Evolutionary conservation across 2,888 invertebrate species (phyloP).

Genomic region (Vanessa cardui): DNA sequence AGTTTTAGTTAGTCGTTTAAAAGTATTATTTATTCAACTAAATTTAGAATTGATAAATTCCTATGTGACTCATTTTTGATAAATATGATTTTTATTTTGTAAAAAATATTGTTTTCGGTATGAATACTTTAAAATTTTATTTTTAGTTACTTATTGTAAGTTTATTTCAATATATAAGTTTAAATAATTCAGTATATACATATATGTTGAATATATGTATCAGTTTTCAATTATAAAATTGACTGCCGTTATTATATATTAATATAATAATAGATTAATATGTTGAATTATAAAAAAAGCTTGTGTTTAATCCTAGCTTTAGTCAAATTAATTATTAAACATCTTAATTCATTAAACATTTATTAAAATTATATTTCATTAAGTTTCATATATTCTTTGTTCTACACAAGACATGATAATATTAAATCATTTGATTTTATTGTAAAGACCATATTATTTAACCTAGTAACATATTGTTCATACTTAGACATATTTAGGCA

Average conservation of each 20-base stretch:
- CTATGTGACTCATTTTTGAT: background rate
- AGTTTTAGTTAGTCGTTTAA: background rate
- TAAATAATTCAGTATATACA: background rate
- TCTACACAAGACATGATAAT: too few relatives aligned
- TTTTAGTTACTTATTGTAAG: too few relatives aligned
- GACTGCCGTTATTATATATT: slow-evolving; percentile 3
- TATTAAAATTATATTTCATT: too few relatives aligned
- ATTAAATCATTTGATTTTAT: too few relatives aligned
- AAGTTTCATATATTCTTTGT: too few relatives aligned
- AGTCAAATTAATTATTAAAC: background rate
- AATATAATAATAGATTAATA: background rate
- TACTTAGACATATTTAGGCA: slow-evolving; percentile 19
- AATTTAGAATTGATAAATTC: slow-evolving; percentile 2
- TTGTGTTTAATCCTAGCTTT: background rate
- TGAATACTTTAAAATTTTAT: too few relatives aligned
- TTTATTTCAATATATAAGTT: too few relatives aligned
- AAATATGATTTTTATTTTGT: background rate
- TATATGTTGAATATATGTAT: background rate
- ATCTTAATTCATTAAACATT: background rate
- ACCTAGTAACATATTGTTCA: background rate
- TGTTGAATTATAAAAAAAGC: background rate
- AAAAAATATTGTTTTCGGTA: too few relatives aligned
- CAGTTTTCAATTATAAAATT: background rate
- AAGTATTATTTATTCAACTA: slow-evolving; percentile 4
- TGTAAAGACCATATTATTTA: background rate